These are phyloP conservation scores for Mastigias papua DNA, from an alignment of 30 jellyfish, hydroid and myxozoan species.

Conservation along the genomic window DNA sequence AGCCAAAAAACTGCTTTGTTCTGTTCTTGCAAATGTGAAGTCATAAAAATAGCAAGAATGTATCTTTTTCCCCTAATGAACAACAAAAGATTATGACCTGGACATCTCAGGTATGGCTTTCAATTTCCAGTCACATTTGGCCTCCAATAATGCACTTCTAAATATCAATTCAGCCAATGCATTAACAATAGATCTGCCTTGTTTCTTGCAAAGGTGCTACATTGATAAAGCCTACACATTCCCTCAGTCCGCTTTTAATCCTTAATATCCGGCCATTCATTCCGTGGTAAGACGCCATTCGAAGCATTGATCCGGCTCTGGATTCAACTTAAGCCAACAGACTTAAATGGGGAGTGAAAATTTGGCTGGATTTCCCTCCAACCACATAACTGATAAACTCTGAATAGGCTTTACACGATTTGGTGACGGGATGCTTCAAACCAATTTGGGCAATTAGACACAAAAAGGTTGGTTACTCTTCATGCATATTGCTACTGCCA, in stretches of 20 bases:
- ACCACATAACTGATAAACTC: neutral
- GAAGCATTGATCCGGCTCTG: constrained; percentile 6
- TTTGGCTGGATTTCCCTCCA: neutral
- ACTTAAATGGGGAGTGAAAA: neutral
- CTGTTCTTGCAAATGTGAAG: no score
- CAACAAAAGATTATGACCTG: neutral
- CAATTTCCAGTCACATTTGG: neutral
- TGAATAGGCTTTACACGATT: neutral
- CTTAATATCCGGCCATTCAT: neutral
- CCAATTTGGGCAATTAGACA: no score
- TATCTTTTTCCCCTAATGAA: neutral
- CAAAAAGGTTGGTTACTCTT: no score
- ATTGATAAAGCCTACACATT: neutral
- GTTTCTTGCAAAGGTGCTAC: neutral
- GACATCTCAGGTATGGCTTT: neutral
- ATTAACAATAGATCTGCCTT: neutral
- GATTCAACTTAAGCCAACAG: neutral
- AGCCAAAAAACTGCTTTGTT: no score
- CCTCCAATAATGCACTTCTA: neutral
- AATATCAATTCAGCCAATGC: neutral
- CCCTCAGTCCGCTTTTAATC: neutral
- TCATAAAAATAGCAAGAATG: no score
- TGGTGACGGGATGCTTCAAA: neutral
- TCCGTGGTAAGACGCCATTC: neutral
- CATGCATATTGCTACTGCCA: no score